These are phyloP conservation scores for Hymenopus coronatus DNA, from an alignment of 2,888 invertebrate genomes.

Conservation along the genomic window DNA sequence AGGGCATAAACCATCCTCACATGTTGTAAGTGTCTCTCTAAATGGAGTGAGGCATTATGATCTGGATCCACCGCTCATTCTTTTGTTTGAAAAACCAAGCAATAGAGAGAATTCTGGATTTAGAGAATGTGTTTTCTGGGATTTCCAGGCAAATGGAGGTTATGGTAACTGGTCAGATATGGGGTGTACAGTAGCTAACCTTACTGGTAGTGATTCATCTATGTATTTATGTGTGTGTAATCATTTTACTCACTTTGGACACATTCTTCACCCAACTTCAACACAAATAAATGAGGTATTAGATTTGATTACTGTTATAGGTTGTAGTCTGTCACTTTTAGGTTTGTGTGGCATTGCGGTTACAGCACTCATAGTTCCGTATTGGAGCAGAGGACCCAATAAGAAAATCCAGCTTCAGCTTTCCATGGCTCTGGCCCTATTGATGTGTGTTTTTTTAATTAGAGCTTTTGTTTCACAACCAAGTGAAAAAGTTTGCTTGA, in stretches of 20 bases:
- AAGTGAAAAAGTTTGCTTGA: constrained; percentile 10
- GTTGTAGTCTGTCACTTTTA: constrained; percentile 24
- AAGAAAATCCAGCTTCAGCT: constrained; percentile 30
- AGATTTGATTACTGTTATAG: constrained; percentile 21
- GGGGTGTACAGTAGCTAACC: constrained; percentile 10
- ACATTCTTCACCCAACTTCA: constrained; percentile 11
- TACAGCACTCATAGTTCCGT: constrained; percentile 13
- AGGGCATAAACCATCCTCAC: not conserved
- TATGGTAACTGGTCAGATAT: constrained; percentile 26
- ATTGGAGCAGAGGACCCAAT: constrained; percentile 26
- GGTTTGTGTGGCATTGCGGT: constrained; percentile 24
- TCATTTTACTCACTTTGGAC: constrained; percentile 33
- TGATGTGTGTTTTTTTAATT: constrained; percentile 24
- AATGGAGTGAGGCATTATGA: constrained; percentile 13
- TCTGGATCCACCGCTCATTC: constrained; percentile 14
- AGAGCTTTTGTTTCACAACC: not conserved
- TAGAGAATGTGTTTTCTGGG: constrained; percentile 30
- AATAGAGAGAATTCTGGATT: not conserved
- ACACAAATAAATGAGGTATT: constrained; percentile 1
- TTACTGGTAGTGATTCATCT: not conserved
- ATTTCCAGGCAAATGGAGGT: constrained; percentile 12
- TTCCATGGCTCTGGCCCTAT: constrained; percentile 17
- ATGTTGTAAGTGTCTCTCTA: constrained; percentile 21
- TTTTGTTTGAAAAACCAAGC: constrained; percentile 5
- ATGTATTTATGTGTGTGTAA: constrained; percentile 26